Conservation (phyloP, 2,113 vertebrate species). For the Solea solea region DNA sequence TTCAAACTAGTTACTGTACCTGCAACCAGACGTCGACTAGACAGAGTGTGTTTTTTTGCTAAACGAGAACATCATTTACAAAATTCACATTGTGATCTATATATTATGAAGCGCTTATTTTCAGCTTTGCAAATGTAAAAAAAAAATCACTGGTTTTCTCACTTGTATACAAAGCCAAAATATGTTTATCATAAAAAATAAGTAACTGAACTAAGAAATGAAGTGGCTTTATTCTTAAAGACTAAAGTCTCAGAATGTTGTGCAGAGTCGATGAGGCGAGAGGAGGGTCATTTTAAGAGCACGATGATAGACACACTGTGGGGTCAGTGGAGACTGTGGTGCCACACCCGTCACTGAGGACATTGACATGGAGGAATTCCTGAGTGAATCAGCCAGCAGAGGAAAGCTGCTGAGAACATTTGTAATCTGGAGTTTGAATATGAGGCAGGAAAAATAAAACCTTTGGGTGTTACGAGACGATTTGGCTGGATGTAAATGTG, state of each 20-base stretch:
- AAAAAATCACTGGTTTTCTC: too few species aligned
- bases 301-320: constrained; percentile 56
- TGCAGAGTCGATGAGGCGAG: constrained; percentile 19
- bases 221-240: too few species aligned
- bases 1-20: too few species aligned
- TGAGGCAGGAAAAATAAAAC: not conserved
- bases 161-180: too few species aligned
- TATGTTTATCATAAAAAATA: too few species aligned
- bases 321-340: constrained; percentile 47
- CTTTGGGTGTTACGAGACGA: constrained; percentile 6
- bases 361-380: constrained; percentile 41
- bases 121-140: too few species aligned
- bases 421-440: constrained; percentile 1
- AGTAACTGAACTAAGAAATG: too few species aligned
- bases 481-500: constrained; percentile 30
- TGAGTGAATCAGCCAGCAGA: not conserved
- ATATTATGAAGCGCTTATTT: too few species aligned
- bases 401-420: constrained; percentile 17
- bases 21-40: too few species aligned
- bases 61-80: too few species aligned
- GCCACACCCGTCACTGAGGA: constrained; percentile 35
- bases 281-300: constrained; percentile 38
- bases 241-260: not conserved
- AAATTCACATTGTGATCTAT: too few species aligned
- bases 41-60: too few species aligned